Base-by-base conservation (phyloP, 2,888 invertebrate genomes). In the Ommatoiulus sabulosus region DNA sequence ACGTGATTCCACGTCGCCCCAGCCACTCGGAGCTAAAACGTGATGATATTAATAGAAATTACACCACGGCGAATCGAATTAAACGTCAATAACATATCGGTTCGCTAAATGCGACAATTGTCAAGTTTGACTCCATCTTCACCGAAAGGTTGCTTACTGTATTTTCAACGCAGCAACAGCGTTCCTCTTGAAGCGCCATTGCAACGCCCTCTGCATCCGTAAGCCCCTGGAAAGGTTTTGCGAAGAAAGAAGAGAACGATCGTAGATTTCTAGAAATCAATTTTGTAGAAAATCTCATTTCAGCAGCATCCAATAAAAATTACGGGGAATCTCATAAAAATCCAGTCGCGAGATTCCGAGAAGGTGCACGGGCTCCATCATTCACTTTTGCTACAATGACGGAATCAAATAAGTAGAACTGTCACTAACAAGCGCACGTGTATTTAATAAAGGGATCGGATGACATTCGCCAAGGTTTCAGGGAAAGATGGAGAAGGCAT, bases 321-420 rank as follows among this genome's bases (percentile, higher is more conserved):
- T 72, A 72, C 72, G 8, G 72, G 72, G 8, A 72, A 72, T 72
- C 72, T 72, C 72, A 72, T 72, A 72, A 72, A 72, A 72, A 72
- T 72, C 20, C 72, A 4, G 24, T 24, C 5, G 72, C 10, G 24
- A 72, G 72, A 72, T 72, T n/a, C 24, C 3, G 72, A 6, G 2
- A 72, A 72, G 72, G 72, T 72, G n/a, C 20, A 72, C 10, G 72
- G 12, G 57, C 57, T 8, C 10, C 57, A 57, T 57, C 57, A 57
- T 57, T 57, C 72, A 72, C 72, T n/a, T 8, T 8, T 24, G 72
- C 24, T 72, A 24, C 72, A 72, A 10, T 72, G 24, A 7, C 10
- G 24, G 24, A 72, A 72, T 72, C 72, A 72, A 72, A 72, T 72
- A 72, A 72, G 17, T 4, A n/a, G 24, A 8, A 72, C 72, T 72